phyloP scores from a whole-genome alignment of 1,140 invertebrate species.

The Caenorhabditis inopinata region DNA sequence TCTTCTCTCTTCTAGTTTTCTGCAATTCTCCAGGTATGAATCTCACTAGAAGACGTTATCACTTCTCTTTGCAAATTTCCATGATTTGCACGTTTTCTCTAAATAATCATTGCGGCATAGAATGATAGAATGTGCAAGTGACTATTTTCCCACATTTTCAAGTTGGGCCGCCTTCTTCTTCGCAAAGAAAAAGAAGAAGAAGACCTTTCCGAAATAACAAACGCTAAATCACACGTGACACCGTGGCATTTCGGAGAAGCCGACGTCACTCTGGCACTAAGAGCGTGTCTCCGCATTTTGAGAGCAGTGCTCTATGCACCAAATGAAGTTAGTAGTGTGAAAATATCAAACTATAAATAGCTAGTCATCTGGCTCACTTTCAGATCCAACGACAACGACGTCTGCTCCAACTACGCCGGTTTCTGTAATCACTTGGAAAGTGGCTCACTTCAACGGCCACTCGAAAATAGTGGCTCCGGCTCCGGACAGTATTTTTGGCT shows the following conservation, averaged over 20 bases:
- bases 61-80: no score
- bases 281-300: not conserved
- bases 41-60: no score
- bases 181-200: not conserved
- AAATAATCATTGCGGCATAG: no score
- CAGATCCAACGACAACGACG: not conserved
- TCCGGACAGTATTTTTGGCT: not conserved
- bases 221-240: not conserved
- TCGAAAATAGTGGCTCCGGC: not conserved
- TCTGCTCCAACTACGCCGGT: not conserved
- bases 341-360: no score
- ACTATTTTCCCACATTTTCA: no score
- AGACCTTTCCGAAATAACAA: slow-evolving; percentile 29
- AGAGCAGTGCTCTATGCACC: not conserved
- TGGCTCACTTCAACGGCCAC: not conserved
- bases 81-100: no score
- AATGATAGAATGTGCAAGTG: no score
- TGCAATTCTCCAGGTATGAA: no score
- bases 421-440: not conserved
- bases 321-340: not conserved
- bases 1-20: no score
- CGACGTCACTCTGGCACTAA: not conserved
- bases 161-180: not conserved
- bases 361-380: not conserved
- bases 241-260: slow-evolving; percentile 15